Percentiles rank a stretch among this genome's conserved stretches.
These are phyloP conservation scores for Ariopsis seemanni DNA, from an alignment of 2,113 vertebrate genomes.

Conservation along the genomic window DNA sequence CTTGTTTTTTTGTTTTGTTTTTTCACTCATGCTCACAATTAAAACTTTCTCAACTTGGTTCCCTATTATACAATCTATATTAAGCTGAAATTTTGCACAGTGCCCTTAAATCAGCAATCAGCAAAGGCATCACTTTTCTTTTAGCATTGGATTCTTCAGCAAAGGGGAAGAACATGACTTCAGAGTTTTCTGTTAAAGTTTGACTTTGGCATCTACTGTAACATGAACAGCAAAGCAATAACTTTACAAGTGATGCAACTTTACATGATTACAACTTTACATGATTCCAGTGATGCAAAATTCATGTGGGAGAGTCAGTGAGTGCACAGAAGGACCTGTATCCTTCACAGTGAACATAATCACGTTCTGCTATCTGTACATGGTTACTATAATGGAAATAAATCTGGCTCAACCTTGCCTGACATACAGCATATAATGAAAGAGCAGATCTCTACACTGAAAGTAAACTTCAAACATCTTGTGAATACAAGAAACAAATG, in stretches of 20 bases:
- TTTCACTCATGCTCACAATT: neutral
- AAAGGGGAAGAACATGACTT: conserved; percentile 5
- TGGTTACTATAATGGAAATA: neutral
- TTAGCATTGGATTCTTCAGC: neutral
- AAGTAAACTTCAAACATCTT: neutral
- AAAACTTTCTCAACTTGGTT: too few species aligned
- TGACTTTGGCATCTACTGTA: neutral
- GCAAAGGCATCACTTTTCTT: neutral
- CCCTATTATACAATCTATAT: neutral
- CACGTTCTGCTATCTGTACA: neutral
- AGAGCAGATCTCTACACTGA: neutral
- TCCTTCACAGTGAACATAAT: too few species aligned
- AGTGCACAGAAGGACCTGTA: neutral
- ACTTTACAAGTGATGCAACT: neutral
- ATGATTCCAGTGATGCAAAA: neutral
- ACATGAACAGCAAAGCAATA: conserved; percentile 13
- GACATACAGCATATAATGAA: neutral
- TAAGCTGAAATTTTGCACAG: neutral
- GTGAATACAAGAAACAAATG: neutral
- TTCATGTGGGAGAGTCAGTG: neutral
- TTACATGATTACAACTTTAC: neutral
- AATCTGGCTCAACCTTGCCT: neutral
- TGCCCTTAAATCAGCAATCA: neutral
- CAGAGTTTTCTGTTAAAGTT: neutral
- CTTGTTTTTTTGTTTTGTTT: neutral